Conservation (phyloP, 2,888 invertebrate species). For the Lissocephala sabroskyi region DNA sequence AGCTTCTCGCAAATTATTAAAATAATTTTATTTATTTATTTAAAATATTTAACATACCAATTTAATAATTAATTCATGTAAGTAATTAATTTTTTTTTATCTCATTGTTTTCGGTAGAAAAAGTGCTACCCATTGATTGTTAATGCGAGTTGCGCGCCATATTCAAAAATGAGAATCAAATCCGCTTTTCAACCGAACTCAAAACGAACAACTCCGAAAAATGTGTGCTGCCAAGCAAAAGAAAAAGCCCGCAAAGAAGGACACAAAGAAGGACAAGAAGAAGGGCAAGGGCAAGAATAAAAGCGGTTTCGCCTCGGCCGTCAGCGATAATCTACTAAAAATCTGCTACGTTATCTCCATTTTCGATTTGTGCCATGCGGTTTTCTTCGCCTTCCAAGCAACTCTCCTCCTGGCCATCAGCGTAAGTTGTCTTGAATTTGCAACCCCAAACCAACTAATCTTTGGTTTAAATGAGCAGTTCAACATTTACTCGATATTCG, state of each 20-base stretch:
- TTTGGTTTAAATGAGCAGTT: conserved; percentile 12
- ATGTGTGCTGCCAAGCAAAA: too few relatives aligned
- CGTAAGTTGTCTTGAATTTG: conserved; percentile 27
- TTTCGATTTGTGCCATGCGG: conserved; percentile 37
- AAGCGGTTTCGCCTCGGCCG: not conserved
- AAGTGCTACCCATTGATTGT: too few relatives aligned
- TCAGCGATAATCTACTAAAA: conserved; percentile 20
- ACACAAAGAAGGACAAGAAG: conserved; percentile 2
- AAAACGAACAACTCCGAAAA: too few relatives aligned
- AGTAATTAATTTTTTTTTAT: too few relatives aligned
- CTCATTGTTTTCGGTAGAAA: too few relatives aligned
- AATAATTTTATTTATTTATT: too few relatives aligned
- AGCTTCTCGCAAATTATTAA: too few relatives aligned
- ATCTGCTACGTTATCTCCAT: conserved; percentile 35
- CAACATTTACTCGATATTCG: conserved; percentile 28
- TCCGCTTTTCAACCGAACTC: too few relatives aligned
- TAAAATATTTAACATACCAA: too few relatives aligned
- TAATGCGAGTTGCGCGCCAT: too few relatives aligned
- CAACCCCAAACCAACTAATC: not conserved
- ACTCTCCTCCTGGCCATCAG: conserved; percentile 24
- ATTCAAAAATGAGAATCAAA: too few relatives aligned
- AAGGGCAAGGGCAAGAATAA: not conserved
- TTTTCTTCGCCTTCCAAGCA: conserved; percentile 39
- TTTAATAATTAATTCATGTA: too few relatives aligned
- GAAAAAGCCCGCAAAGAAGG: conserved; percentile 6